Percentiles rank a stretch among this genome's conserved stretches.
phyloP scores from a whole-genome alignment of 2,888 invertebrate species.

The Eurois occulta region DNA sequence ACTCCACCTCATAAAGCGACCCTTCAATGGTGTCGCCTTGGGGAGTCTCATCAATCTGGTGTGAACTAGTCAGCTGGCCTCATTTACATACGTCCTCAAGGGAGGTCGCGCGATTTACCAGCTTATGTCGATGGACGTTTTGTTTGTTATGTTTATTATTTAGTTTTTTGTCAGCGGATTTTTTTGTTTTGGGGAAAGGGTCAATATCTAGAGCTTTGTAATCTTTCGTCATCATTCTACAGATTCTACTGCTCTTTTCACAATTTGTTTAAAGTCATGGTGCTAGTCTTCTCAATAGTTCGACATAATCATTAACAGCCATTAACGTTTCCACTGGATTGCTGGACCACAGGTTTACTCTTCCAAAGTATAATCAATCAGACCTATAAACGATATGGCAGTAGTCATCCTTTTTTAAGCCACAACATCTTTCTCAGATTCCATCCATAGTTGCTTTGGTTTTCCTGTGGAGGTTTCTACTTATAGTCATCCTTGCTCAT shows the following conservation, averaged over 20 bases:
- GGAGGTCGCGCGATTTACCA: conserved; percentile 27
- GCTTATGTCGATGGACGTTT: not conserved
- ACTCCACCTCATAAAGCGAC: conserved; percentile 17
- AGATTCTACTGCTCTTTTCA: not conserved
- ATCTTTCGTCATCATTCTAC: not conserved
- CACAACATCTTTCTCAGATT: not conserved
- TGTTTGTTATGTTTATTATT: not conserved
- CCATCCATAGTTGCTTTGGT: not conserved
- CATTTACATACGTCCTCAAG: conserved; percentile 42
- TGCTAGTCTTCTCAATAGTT: not conserved
- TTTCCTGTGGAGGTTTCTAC: not conserved
- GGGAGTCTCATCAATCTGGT: conserved; percentile 39
- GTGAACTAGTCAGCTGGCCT: conserved; percentile 30
- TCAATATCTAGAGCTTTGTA: too few relatives aligned
- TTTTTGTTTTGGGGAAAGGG: not conserved
- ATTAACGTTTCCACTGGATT: not conserved
- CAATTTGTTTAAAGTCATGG: not conserved
- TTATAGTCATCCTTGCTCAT: not conserved
- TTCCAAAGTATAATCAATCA: not conserved
- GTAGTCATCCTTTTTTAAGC: not conserved
- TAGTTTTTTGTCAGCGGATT: not conserved
- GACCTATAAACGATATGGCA: not conserved
- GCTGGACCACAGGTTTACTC: not conserved
- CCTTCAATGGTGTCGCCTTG: conserved; percentile 22
- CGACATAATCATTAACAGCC: not conserved